These are phyloP conservation scores for Pelecanus crispus DNA, from an alignment of 2,113 vertebrate species.

Conservation along the genomic window DNA sequence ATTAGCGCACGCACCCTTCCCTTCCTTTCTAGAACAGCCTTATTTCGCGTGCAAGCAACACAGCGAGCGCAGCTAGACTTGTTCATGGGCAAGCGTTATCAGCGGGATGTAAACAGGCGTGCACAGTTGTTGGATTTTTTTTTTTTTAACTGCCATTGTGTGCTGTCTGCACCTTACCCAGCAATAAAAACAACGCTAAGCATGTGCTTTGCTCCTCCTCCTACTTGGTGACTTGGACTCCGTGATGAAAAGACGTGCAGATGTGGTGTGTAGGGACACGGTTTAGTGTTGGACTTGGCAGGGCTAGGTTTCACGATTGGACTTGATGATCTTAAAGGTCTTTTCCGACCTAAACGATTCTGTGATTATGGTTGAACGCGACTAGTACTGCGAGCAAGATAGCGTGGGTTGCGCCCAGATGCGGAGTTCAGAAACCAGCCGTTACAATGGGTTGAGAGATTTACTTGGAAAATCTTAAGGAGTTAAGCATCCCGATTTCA, in stretches of 20 bases:
- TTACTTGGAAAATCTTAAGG: background rate
- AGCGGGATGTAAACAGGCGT: background rate
- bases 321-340: too few species aligned
- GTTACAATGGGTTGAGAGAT: background rate
- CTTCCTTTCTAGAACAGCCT: background rate
- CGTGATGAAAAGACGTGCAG: background rate
- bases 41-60: background rate
- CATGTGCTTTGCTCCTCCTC: background rate
- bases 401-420: background rate
- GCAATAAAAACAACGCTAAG: background rate
- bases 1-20: background rate
- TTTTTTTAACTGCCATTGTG: background rate
- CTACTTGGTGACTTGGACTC: background rate
- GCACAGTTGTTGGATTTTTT: background rate
- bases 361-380: background rate
- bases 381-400: background rate
- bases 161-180: background rate
- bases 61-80: accelerated
- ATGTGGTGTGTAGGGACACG: too few species aligned
- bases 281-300: too few species aligned
- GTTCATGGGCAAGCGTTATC: background rate
- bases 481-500: background rate
- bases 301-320: too few species aligned
- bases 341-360: too few species aligned
- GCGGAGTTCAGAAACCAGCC: background rate